Base-by-base conservation (phyloP, 2,888 invertebrate genomes). In the Mesorhabditis sp. region DNA sequence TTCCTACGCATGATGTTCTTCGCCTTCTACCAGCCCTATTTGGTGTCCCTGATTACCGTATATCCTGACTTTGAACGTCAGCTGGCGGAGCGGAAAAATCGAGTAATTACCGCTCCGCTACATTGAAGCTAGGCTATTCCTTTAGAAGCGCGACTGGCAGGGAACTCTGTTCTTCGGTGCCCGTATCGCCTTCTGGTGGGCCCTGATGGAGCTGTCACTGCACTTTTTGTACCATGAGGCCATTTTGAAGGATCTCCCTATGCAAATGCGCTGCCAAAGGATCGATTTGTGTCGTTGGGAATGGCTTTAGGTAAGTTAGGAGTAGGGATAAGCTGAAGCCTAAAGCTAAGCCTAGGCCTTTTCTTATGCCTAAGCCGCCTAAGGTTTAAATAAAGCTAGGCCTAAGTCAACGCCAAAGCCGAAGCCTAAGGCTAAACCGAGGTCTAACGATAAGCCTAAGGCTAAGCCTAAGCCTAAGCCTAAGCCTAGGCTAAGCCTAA, bases 21-120 rank as follows among this genome's bases (percentile, higher is more conserved):
- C 76, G 78, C 86, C 4, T 87, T 87, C 76, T 88, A 88, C 74
- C 82, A 83, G 50, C 88, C 88, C 6, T 85, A 87, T 68, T 82
- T 86, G 69, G 85, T 86, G 71, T 84, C 86, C 28, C 84, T 88
- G 64, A 87, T 88, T 65, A 81, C 87, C 44, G 67, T 83, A 43
- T 86, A 86, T 72, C 79, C 80, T 15, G 81, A 82, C 66, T 86
- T 86, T 66, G 83, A 83, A 45, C 65, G 73, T 45, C 85, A 86
- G 71, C 66, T 84, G 7, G 69, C 58, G 7, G 76, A 79, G 44
- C 72, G 85, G 43, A 63, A 41, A 28, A 71, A 15, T 50, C 58
- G 0, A 13, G 7, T n/a, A n/a, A 68, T 28, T 28, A 28, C 28
- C 28, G 28, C 28, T 28, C 28, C 28, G 28, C 28, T 28, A 28